Percentiles rank a stretch among this genome's conserved stretches.
Evolutionary conservation across 1,140 invertebrate genomes (phyloP).

Genomic region (Globodera ellingtonae): DNA sequence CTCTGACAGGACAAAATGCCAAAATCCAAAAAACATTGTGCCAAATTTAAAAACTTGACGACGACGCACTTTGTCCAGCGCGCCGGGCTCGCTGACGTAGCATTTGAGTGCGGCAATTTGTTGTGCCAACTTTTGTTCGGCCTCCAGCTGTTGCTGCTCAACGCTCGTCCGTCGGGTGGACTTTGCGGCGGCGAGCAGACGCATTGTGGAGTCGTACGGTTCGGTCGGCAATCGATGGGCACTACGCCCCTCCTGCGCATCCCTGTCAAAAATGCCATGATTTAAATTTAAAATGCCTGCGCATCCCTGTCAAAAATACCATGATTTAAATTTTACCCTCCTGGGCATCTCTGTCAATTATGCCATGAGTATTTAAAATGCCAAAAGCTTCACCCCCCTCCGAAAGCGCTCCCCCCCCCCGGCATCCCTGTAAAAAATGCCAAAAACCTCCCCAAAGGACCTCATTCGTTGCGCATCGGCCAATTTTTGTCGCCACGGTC

Average conservation of each 20-base stretch:
- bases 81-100: slow-evolving; percentile 27
- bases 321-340: slow-evolving; percentile 2
- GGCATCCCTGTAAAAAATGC: not conserved
- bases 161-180: not conserved
- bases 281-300: not conserved
- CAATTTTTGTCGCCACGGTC: slow-evolving; percentile 49
- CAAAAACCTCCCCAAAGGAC: not conserved
- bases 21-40: not conserved
- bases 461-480: slow-evolving; percentile 42
- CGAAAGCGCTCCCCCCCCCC: too few relatives aligned
- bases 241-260: slow-evolving; percentile 7
- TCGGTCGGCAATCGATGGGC: not conserved
- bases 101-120: slow-evolving; percentile 28
- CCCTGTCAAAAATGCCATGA: not conserved
- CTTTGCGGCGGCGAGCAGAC: slow-evolving; percentile 6
- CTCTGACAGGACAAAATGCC: slow-evolving; percentile 3
- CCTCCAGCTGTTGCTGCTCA: slow-evolving; percentile 9
- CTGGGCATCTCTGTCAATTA: not conserved
- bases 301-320: not conserved
- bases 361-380: not conserved
- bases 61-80: slow-evolving; percentile 16
- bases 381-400: not conserved
- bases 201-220: not conserved
- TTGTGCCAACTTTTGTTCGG: slow-evolving; percentile 14
- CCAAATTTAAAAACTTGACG: not conserved